Percentiles rank a stretch among this genome's conserved stretches.
Conservation (phyloP, 1,140 invertebrate species). For the Vanessa atalanta region DNA sequence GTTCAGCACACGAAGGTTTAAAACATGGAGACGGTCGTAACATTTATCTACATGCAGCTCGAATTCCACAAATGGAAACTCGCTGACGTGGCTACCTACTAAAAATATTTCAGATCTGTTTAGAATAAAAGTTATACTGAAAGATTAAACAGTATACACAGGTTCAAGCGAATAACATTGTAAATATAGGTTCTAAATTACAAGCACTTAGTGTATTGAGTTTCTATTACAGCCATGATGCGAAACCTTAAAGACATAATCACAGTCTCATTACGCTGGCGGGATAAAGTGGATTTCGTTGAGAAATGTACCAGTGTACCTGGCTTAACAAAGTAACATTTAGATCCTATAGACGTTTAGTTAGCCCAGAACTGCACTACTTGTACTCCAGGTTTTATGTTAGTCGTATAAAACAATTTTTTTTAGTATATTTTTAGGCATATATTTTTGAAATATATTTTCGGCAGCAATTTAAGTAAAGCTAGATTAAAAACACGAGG, state of each 20-base stretch:
- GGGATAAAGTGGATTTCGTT: constrained; percentile 11
- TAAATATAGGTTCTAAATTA: not conserved
- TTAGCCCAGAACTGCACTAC: too few species aligned
- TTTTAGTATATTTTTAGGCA: not conserved
- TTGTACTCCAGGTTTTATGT: not conserved
- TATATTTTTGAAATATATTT: too few species aligned
- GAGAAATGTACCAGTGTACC: constrained; percentile 8
- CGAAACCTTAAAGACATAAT: constrained; percentile 19
- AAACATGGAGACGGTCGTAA: too few species aligned
- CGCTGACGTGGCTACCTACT: too few species aligned
- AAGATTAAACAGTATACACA: not conserved
- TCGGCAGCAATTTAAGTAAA: too few species aligned
- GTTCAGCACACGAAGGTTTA: too few species aligned
- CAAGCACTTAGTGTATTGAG: constrained; percentile 9
- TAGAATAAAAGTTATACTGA: not conserved
- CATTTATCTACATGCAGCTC: too few species aligned
- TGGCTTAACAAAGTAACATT: not conserved
- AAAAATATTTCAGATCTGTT: too few species aligned
- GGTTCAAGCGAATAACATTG: not conserved
- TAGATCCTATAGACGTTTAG: not conserved
- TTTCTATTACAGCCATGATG: constrained; percentile 22
- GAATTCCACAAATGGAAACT: too few species aligned
- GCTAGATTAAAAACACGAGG: too few species aligned
- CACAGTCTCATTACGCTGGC: constrained; percentile 14
- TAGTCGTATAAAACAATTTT: not conserved